These are phyloP conservation scores for Thalassoma bifasciatum DNA, from an alignment of 2,113 vertebrate species.

Conservation along the genomic window DNA sequence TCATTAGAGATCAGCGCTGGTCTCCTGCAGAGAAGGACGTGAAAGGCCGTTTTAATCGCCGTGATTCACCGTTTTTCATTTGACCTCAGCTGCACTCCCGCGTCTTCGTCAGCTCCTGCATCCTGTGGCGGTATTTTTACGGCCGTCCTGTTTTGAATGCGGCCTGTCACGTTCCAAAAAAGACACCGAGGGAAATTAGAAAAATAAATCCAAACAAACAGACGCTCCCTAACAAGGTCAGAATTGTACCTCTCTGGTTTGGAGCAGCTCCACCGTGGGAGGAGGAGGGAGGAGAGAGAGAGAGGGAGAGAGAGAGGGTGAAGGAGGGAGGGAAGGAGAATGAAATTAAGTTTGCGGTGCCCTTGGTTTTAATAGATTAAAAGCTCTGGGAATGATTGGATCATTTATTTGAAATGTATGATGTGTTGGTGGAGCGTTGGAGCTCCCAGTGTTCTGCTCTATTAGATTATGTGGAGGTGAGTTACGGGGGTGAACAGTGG, in stretches of 20 bases:
- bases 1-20: background rate
- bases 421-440: conserved; percentile 37
- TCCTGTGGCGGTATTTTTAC: background rate
- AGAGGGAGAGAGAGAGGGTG: background rate
- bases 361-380: conserved; percentile 80
- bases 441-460: conserved; percentile 35
- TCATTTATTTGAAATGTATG: conserved; percentile 71
- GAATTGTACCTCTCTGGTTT: conserved; percentile 44
- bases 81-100: background rate
- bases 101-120: conserved; percentile 8
- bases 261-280: conserved; percentile 38
- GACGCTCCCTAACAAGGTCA: conserved; percentile 50
- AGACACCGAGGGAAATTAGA: conserved; percentile 53
- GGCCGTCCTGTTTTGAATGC: conserved; percentile 42
- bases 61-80: background rate
- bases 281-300: background rate
- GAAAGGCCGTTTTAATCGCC: background rate
- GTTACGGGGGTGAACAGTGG: conserved; percentile 31
- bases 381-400: conserved; percentile 75
- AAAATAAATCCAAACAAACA: conserved; percentile 70
- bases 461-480: conserved; percentile 66
- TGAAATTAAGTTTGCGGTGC: conserved; percentile 72
- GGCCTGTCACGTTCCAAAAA: conserved; percentile 25
- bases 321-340: conserved; percentile 5
- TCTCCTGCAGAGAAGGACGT: conserved; percentile 12